phyloP scores from a whole-genome alignment of 2,113 vertebrate species.

The Lepus americanus region DNA sequence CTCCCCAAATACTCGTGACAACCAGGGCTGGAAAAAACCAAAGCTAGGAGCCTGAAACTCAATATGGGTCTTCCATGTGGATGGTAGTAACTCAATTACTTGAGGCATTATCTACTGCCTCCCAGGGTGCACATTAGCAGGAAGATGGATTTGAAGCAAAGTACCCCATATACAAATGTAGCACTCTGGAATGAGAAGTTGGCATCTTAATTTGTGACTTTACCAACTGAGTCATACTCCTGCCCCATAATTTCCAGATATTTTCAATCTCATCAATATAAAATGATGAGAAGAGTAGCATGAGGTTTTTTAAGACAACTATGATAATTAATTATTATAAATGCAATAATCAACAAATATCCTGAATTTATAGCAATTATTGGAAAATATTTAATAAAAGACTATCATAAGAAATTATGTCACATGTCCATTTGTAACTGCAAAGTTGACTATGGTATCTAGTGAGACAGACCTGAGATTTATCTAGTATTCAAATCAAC shows the following conservation, averaged over 20 bases:
- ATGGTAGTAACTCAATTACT: no score
- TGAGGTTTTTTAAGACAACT: neutral
- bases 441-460: neutral
- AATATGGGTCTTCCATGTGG: no score
- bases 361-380: neutral
- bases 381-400: neutral
- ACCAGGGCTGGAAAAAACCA: no score
- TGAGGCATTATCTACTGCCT: no score
- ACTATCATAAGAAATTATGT: neutral
- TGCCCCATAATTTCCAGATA: neutral
- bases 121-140: no score
- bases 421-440: neutral
- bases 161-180: no score
- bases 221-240: no score
- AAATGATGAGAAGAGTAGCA: neutral
- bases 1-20: no score
- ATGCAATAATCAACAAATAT: neutral
- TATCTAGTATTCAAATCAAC: neutral
- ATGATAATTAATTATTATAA: neutral
- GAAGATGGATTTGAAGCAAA: no score
- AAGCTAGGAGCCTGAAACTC: no score
- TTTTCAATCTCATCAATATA: neutral
- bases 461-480: neutral
- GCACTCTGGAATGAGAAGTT: no score
- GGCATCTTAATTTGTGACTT: no score